A percentile compares a stretch with the other conserved stretches of the same genome.
phyloP scores from a whole-genome alignment of 2,113 vertebrate genomes.

The Eudyptes chrysolophus region DNA sequence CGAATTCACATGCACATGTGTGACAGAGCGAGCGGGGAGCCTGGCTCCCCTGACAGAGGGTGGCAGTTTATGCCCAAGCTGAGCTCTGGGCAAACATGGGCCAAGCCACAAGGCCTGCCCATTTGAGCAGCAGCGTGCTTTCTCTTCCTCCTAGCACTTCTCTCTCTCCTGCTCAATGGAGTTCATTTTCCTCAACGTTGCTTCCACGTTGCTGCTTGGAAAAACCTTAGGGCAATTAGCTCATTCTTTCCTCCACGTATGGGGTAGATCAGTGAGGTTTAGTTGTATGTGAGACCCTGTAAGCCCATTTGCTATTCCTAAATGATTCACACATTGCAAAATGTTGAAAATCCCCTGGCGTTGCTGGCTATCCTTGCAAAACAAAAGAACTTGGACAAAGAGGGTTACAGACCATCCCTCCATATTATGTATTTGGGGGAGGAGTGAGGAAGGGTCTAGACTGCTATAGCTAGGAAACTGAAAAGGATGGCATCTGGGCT shows the following conservation, averaged over 20 bases:
- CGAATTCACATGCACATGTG: rapidly evolving
- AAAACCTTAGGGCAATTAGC: not conserved
- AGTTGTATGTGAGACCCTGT: not conserved
- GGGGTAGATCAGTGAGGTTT: not conserved
- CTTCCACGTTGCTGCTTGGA: not conserved
- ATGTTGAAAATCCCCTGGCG: not conserved
- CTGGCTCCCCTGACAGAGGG: too few relatives aligned
- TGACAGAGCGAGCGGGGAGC: rapidly evolving
- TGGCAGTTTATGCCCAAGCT: rapidly evolving
- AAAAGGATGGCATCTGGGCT: not conserved
- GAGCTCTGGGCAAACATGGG: not conserved
- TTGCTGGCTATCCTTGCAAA: not conserved
- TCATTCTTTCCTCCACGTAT: not conserved
- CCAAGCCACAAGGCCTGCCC: not conserved
- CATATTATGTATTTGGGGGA: not conserved
- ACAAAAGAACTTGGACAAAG: not conserved
- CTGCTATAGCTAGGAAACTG: not conserved
- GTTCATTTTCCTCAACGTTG: not conserved
- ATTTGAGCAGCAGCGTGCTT: not conserved
- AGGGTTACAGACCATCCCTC: not conserved
- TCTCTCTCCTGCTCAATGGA: not conserved
- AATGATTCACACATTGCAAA: not conserved
- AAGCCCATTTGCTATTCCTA: not conserved
- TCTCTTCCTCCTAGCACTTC: not conserved
- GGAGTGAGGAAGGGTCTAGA: not conserved